Conservation (phyloP, 1,140 invertebrate genomes). For the Ctenoplectra terminalis region DNA sequence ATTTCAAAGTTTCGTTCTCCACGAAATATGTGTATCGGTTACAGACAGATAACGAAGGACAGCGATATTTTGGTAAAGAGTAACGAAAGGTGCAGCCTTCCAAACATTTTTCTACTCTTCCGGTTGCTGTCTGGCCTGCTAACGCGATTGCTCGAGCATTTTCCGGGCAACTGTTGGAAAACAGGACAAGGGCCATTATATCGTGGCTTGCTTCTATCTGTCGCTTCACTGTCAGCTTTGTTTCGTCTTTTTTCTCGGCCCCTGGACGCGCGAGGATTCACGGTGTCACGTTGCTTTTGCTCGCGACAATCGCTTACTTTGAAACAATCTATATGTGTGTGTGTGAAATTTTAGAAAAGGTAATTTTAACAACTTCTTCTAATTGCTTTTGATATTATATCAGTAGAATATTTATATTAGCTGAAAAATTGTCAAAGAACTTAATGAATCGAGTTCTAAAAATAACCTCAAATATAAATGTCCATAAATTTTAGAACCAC, state of each 20-base stretch:
- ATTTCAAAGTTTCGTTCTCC: neutral
- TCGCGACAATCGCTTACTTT: conserved; percentile 12
- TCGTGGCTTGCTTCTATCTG: conserved; percentile 23
- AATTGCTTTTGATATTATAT: no score
- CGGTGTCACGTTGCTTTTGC: conserved; percentile 36
- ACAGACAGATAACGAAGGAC: conserved; percentile 7
- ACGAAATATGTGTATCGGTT: neutral
- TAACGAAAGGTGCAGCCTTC: neutral
- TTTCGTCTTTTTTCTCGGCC: conserved; percentile 22
- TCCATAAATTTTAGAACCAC: no score
- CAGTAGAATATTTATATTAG: no score
- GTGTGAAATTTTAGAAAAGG: no score
- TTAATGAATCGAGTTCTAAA: no score
- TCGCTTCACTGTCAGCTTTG: conserved; percentile 33
- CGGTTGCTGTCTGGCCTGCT: neutral
- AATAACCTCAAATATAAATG: no score
- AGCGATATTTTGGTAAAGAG: neutral
- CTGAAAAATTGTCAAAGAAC: no score
- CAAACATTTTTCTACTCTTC: neutral
- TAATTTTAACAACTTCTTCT: no score
- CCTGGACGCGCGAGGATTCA: conserved; percentile 12
- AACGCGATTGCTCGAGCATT: conserved; percentile 30
- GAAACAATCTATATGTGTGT: no score
- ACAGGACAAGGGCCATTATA: conserved; percentile 37
- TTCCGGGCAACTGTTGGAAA: conserved; percentile 41